Base-by-base conservation (phyloP, 2,113 vertebrate genomes). In the Semnornis frantzii region DNA sequence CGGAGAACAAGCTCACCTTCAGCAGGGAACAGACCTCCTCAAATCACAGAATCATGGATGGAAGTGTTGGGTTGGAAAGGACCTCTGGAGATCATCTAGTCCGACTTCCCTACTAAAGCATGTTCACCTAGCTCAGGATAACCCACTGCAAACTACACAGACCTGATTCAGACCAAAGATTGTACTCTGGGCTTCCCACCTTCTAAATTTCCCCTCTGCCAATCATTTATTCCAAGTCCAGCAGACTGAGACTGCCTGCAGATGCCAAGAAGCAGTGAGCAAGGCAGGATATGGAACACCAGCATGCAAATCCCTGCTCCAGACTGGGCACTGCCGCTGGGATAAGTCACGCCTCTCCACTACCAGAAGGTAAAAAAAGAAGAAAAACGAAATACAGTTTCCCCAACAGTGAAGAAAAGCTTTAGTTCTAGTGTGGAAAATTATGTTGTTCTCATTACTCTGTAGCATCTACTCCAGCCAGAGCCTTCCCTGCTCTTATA, bases 341-440 rank as follows among this genome's bases (percentile, higher is more conserved):
- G 93, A 79, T 39, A 82, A 94, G 18, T 18, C 75, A 63, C 66
- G 75, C 58, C 87, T 85, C 85, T 94, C 52, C 1, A 0, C 64
- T 89, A 74, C 55, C 50, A 85, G 50, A 46, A 92, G 85, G 75
- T 28, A 54, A 54, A 21, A 20, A 54, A 46, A 9, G 24, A 50
- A 52, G 24, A 10, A 52, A 27, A 9, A 33, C 48, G 75, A 88
- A 52, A 1, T 1, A 12, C 60, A 31, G 59, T 85, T 96, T 95
- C 79, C 79, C 68, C 82, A 95, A 90, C 68, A 89, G 90, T 3
- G 6, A 92, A 94, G 75, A 94, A 91, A 92, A 94, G 85, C 68
- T 95, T 91, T 91, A 92, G 89, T 82, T 94, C 82, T 94, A 95
- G 71, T 91, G 91, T 57, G 92, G 91, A 95, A 95, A 95, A 73